phyloP scores from a whole-genome alignment of 2,113 vertebrate species.

The Gila orcuttii region DNA sequence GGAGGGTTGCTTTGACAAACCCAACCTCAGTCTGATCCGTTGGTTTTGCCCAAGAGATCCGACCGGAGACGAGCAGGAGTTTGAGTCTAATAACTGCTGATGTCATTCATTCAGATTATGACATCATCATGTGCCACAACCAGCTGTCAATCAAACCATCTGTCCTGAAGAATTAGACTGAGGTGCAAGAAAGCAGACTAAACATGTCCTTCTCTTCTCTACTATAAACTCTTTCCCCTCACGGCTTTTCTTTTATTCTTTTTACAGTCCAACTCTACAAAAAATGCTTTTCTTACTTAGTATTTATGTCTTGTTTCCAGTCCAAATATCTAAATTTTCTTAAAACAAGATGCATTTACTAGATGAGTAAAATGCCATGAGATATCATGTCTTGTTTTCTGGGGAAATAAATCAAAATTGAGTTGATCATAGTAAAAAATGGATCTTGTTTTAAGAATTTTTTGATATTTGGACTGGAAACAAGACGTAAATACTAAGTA shows the following conservation, averaged over 20 bases:
- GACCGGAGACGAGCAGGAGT: conserved; percentile 52
- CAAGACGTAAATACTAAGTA: too few species aligned
- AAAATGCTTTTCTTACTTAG: too few species aligned
- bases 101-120: conserved; percentile 66
- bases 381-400: too few species aligned
- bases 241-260: background rate
- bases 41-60: conserved; percentile 50
- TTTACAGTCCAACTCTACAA: background rate
- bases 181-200: conserved; percentile 52
- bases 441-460: too few species aligned
- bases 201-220: conserved; percentile 52
- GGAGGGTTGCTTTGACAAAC: conserved; percentile 65
- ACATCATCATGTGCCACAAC: conserved; percentile 68
- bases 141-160: conserved; percentile 63
- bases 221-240: background rate
- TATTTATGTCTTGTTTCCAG: too few species aligned
- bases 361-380: too few species aligned
- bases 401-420: too few species aligned
- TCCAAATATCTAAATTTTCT: too few species aligned
- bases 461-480: too few species aligned
- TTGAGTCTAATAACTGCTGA: conserved; percentile 64
- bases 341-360: too few species aligned
- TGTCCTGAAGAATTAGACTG: conserved; percentile 54
- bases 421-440: too few species aligned
- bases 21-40: conserved; percentile 59